These are phyloP conservation scores for Adelognathus sp. DNA, from an alignment of 2,888 invertebrate species.

Conservation along the genomic window DNA sequence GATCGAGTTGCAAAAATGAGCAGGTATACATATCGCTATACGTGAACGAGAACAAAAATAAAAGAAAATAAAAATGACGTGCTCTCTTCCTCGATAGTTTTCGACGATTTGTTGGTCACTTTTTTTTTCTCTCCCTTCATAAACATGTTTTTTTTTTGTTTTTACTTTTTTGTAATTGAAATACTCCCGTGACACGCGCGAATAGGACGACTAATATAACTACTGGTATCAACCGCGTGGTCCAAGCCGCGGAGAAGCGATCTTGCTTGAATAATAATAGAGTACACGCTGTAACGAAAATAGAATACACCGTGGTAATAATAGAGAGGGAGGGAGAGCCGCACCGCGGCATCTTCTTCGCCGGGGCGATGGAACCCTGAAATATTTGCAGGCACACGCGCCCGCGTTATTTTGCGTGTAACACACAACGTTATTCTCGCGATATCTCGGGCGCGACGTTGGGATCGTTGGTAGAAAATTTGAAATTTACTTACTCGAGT, in stretches of 20 bases:
- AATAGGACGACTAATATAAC: too few species aligned
- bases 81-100: background rate
- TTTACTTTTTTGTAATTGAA: too few species aligned
- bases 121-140: too few species aligned
- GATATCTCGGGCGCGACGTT: too few species aligned
- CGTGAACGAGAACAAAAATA: background rate
- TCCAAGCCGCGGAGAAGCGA: constrained; percentile 35
- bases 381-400: constrained; percentile 42
- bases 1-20: constrained; percentile 19
- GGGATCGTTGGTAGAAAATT: too few species aligned
- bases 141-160: too few species aligned
- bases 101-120: too few species aligned
- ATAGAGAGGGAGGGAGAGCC: constrained; percentile 48
- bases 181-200: too few species aligned
- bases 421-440: background rate
- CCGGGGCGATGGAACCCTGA: constrained; percentile 51
- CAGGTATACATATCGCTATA: background rate
- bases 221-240: constrained; percentile 22
- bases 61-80: background rate
- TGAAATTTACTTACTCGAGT: too few species aligned
- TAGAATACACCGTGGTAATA: constrained; percentile 61
- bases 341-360: constrained; percentile 8
- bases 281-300: constrained; percentile 59
- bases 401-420: constrained; percentile 22
- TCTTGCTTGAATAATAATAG: constrained; percentile 61